Percentiles rank a stretch among this genome's conserved stretches.
Conservation (phyloP, 2,888 invertebrate species). For the Cerceris rybyensis region DNA sequence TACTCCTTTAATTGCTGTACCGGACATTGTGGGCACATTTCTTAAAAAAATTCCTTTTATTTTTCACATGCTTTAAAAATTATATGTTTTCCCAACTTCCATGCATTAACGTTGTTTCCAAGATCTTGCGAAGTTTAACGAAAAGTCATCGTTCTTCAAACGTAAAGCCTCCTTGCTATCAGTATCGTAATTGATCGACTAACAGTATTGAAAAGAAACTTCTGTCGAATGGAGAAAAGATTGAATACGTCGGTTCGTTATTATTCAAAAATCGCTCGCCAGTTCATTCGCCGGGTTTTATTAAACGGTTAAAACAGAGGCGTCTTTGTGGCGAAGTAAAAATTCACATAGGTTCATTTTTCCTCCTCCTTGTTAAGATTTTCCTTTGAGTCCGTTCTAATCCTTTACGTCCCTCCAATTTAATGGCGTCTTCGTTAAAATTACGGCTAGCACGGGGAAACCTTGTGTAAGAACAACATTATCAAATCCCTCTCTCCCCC, state of each 20-base stretch:
- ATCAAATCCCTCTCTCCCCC: constrained; percentile 14
- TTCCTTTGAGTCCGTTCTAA: constrained; percentile 52
- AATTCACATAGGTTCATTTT: constrained; percentile 55
- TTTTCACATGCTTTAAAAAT: too few species aligned
- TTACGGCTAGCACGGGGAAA: constrained; percentile 17
- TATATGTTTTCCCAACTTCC: too few species aligned
- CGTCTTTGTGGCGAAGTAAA: constrained; percentile 44
- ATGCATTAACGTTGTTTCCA: too few species aligned
- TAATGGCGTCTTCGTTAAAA: constrained; percentile 49
- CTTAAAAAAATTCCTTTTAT: too few species aligned
- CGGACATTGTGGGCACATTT: too few species aligned
- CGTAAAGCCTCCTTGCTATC: constrained; percentile 15
- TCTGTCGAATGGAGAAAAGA: background rate
- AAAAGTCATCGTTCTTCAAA: background rate
- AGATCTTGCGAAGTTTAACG: too few species aligned
- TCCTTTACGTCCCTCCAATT: constrained; percentile 39
- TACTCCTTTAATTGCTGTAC: too few species aligned
- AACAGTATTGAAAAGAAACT: constrained; percentile 25
- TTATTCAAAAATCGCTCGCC: constrained; percentile 23
- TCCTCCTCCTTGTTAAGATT: constrained; percentile 45
- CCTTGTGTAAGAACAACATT: constrained; percentile 14
- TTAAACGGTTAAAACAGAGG: constrained; percentile 44
- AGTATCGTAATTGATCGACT: constrained; percentile 37
- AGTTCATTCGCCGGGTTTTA: constrained; percentile 46
- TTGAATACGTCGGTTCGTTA: background rate